Base-by-base conservation (phyloP, 2,888 invertebrate genomes). In the Aspidapion aeneum region DNA sequence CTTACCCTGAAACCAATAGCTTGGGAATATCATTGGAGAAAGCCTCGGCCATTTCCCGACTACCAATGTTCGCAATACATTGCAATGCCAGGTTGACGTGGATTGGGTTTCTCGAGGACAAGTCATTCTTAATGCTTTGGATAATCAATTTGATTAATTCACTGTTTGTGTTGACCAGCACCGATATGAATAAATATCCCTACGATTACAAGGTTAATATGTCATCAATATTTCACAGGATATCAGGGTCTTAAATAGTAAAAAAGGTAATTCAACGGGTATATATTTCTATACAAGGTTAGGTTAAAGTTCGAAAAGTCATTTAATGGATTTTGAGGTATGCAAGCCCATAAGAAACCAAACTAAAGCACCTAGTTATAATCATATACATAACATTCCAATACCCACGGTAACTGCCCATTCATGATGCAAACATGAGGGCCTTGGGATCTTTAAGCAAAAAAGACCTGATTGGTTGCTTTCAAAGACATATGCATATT, bases 41-140 rank as follows among this genome's bases (percentile, higher is more conserved):
- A 55, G 97, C 97, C 80, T 99, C 98, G n/a, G 98, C 98, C 99
- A 99, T 99, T 79, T 99, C 99, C 76, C 94, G 91, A 79, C 96
- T 97, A 63, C 99, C 99, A 80, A 99, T 98, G 81, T 99, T 99
- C 60, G 99, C 98, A 77, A 99, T 98, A 82, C 99, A 99, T 82
- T 99, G 98, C 71, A 99, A 85, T 57, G 99, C 98, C 77, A 99
- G 86, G 81, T 98, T 98, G 61, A 99, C 97, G 79, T 98, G 98
- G 75, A 98, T 94, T 51, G 99, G 98, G 83, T 99, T 99, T 72
- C 94, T 87, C 66, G 95, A 96, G 74, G 90, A 90, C 77, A 99
- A 85, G 84, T 99, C 99, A 85, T 98, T 98, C 82, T 98, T 98
- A 78, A 99, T 98, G 78, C 96, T 96, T 83, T 99, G 98, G 74